Percentiles rank a stretch among this genome's conserved stretches.
These are phyloP conservation scores for Diorhabda sublineata DNA, from an alignment of 1,140 invertebrate genomes.

Conservation along the genomic window DNA sequence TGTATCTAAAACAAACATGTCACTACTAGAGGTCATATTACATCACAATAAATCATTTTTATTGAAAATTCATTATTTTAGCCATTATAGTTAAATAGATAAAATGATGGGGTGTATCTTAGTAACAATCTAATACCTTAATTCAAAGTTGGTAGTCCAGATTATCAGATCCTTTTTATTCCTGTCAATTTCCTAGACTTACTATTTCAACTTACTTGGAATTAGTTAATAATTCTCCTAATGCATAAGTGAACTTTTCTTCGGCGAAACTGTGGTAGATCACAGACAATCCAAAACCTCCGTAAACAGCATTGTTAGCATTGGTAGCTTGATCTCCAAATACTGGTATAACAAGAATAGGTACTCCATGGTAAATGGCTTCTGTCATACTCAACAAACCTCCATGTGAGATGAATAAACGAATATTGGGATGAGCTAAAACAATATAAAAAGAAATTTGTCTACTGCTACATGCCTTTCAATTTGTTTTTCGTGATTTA, in stretches of 20 bases:
- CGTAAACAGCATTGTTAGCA: conserved; percentile 33
- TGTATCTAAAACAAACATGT: conserved; percentile 14
- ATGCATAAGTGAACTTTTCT: conserved; percentile 18
- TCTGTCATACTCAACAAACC: conserved; percentile 68
- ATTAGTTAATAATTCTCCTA: neutral
- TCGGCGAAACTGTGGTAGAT: conserved; percentile 36
- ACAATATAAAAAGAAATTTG: neutral
- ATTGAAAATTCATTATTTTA: no score
- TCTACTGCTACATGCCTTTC: no score
- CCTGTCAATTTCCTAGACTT: no score
- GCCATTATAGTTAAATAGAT: no score
- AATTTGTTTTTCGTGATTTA: no score
- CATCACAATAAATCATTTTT: no score
- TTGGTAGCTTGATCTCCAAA: conserved; percentile 62
- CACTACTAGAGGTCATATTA: no score
- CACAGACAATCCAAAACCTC: conserved; percentile 43
- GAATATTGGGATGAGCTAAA: conserved; percentile 63
- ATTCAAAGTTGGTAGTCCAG: no score
- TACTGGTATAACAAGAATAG: conserved; percentile 66
- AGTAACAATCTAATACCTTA: no score
- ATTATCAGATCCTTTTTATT: no score
- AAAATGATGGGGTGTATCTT: no score
- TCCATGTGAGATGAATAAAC: conserved; percentile 68
- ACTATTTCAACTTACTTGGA: neutral
- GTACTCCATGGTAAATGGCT: conserved; percentile 65